These are phyloP conservation scores for Aphis craccivora DNA, from an alignment of 1,140 invertebrate genomes.

Conservation along the genomic window DNA sequence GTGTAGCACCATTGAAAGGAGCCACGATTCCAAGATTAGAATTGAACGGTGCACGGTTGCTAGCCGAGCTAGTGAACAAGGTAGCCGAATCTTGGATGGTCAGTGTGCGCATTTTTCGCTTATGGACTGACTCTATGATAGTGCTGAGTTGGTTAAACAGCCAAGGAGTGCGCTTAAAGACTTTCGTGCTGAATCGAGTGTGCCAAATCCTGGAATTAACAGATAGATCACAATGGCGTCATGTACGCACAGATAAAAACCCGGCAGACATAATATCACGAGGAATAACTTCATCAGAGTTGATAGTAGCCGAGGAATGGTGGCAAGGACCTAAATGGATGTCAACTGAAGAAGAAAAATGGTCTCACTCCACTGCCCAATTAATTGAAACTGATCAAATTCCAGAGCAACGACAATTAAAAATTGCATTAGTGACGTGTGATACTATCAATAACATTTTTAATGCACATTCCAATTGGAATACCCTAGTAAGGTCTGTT, in stretches of 20 bases:
- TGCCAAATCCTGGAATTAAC: conserved; percentile 33
- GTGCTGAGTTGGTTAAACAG: conserved; percentile 61
- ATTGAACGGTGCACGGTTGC: too few relatives aligned
- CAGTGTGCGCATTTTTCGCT: too few relatives aligned
- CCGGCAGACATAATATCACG: conserved; percentile 65
- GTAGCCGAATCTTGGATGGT: too few relatives aligned
- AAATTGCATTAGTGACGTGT: neutral
- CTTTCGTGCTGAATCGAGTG: conserved; percentile 41
- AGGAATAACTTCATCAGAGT: conserved; percentile 57
- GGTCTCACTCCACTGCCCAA: too few relatives aligned
- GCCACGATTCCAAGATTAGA: too few relatives aligned
- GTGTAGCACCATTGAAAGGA: conserved; percentile 63
- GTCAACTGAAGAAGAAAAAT: neutral
- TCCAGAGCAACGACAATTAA: neutral
- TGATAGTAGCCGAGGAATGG: neutral
- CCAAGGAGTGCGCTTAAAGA: conserved; percentile 57
- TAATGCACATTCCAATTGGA: neutral
- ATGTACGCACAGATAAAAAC: conserved; percentile 64
- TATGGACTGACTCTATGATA: conserved; percentile 49
- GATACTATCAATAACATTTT: neutral
- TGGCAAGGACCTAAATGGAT: conserved; percentile 20
- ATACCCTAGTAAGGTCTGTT: neutral
- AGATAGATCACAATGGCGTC: conserved; percentile 61
- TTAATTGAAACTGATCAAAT: neutral
- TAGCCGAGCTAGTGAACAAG: too few relatives aligned